Evolutionary conservation across 2,113 vertebrate species (phyloP), one percentile per base, ranked within the genome.

Genomic region (Oreochromis niloticus): DNA sequence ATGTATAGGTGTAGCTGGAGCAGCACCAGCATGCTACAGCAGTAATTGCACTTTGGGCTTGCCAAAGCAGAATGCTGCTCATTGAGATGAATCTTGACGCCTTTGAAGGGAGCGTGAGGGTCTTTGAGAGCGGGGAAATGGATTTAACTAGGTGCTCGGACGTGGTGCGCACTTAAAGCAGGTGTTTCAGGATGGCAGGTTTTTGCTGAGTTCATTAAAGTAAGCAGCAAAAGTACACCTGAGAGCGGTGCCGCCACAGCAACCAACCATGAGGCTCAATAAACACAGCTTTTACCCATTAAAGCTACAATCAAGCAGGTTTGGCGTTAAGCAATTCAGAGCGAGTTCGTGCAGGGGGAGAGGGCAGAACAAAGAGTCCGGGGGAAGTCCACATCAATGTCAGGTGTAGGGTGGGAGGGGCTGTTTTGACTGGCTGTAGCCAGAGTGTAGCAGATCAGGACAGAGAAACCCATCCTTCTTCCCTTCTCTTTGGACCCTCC

Each of bases 21-120:
- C 50, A 92, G 90, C 88, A 91, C 63, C 92, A 87, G 84, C 89
- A 89, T 54, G 88, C 92, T 92, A 83, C 87, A 86, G 86, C 63
- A 27, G 93, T 93, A 87, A 85, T 88, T 95, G 94, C 92, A 87
- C 83, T 93, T 94, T 89, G 79, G 92, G 93, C 94, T 94, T 94
- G 92, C 93, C 93, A 95, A 95, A 95, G 92, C 94, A 95, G 94
- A 90, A 95, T 94, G 93, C 92, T 96, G 94, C 91, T 95, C 95
- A 91, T 94, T 63, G 55, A 94, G 90, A 94, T 95, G 93, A 96
- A 95, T 95, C 88, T 48, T 95, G 94, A 92, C 71, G 92, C 91
- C 95, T 91, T 94, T 92, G 88, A 92, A 92, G 94, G 95, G 91
- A 93, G 84, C 55, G 89, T 90, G 94, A 93, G 93, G 91, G 94